Percentiles rank a stretch among this genome's conserved stretches.
Evolutionary conservation across 2,113 vertebrate species (phyloP).

Genomic region (Myrmophylax atrothorax): DNA sequence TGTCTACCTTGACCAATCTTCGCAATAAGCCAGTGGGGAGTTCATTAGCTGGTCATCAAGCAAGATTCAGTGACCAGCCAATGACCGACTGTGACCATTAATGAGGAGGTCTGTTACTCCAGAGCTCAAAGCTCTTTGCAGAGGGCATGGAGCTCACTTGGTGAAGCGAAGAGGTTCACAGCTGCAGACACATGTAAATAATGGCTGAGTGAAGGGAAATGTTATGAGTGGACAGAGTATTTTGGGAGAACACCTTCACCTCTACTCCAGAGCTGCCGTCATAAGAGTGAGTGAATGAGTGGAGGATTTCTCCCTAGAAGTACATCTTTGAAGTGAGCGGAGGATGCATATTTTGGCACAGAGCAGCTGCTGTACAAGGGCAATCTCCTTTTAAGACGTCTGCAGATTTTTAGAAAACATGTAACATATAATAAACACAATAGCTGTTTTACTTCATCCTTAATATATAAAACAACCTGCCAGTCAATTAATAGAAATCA

Average conservation of each 20-base stretch:
- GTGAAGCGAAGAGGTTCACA: not conserved
- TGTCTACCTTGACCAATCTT: conserved; percentile 1
- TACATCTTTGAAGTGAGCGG: not conserved
- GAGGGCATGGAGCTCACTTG: not conserved
- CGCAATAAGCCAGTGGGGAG: conserved; percentile 11
- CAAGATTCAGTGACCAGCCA: not conserved
- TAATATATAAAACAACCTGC: not conserved
- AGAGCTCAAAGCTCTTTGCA: not conserved
- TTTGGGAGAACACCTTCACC: not conserved
- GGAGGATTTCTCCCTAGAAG: not conserved
- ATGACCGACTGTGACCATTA: not conserved
- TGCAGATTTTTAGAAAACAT: not conserved
- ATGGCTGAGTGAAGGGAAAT: not conserved
- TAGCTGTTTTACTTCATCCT: not conserved
- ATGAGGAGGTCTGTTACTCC: not conserved
- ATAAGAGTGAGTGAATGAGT: not conserved
- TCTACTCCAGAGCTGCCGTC: not conserved
- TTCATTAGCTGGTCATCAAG: conserved; percentile 38
- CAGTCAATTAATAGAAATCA: not conserved
- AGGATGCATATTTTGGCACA: not conserved
- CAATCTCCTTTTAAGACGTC: not conserved
- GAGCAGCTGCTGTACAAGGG: not conserved
- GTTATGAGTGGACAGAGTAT: not conserved
- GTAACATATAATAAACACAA: not conserved
- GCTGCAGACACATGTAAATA: not conserved